A percentile compares a stretch with the other conserved stretches of the same genome.
Evolutionary conservation across 2,113 vertebrate genomes (phyloP).

Genomic region (Helogale parvula): DNA sequence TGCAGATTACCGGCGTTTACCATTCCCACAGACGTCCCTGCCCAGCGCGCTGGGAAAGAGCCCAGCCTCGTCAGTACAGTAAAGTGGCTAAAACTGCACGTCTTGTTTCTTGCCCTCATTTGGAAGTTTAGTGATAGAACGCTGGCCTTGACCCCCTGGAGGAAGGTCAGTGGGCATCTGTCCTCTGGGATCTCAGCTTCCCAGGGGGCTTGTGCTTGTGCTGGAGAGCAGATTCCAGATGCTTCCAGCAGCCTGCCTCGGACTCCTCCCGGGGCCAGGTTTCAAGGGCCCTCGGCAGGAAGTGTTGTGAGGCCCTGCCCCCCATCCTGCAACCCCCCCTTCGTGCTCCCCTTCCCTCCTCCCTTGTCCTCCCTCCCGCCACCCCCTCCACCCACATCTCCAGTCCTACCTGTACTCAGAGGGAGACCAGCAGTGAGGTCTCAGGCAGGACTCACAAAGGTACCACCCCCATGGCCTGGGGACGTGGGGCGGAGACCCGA

Average conservation of each 20-base stretch:
- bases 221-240: neutral
- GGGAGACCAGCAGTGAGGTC: too few species aligned
- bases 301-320: neutral
- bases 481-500: too few species aligned
- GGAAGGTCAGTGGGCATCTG: rapidly evolving
- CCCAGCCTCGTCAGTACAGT: rapidly evolving
- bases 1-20: rapidly evolving
- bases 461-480: too few species aligned
- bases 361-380: too few species aligned
- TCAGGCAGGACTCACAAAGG: too few species aligned
- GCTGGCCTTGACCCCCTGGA: neutral
- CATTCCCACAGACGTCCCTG: too few species aligned
- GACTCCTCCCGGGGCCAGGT: neutral
- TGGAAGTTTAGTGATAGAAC: neutral
- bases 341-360: too few species aligned
- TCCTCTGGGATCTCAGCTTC: neutral
- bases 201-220: too few species aligned
- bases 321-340: too few species aligned
- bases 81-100: too few species aligned
- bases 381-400: too few species aligned
- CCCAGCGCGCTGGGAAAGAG: rapidly evolving
- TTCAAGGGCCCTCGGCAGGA: neutral
- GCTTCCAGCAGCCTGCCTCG: neutral
- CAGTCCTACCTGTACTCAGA: too few species aligned
- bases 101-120: neutral